Percentiles rank a stretch among this genome's conserved stretches.
Evolutionary conservation across 2,113 vertebrate species (phyloP).

Genomic region (Gadus macrocephalus): DNA sequence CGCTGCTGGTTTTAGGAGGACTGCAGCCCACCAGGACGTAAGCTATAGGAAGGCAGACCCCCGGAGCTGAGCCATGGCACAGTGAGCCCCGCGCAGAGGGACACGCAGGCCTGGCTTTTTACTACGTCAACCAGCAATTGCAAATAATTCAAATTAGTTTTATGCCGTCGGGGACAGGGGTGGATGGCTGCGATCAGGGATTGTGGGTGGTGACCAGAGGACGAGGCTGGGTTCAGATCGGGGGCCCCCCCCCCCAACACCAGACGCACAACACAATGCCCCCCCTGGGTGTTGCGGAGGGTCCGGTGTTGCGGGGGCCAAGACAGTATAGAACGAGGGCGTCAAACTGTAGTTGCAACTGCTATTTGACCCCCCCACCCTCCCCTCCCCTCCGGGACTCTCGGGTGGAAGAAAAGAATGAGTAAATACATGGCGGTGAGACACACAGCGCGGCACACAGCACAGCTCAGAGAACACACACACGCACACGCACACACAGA

Average conservation of each 20-base stretch:
- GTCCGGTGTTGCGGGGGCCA: constrained; percentile 16
- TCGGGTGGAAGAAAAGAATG: constrained; percentile 20
- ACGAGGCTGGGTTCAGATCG: background rate
- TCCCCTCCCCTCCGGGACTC: constrained; percentile 6
- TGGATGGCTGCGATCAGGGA: background rate
- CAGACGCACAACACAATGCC: background rate
- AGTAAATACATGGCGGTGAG: constrained; percentile 19
- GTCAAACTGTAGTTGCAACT: background rate
- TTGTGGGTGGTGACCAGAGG: background rate
- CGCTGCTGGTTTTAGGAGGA: constrained; percentile 12
- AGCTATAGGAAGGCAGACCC: constrained; percentile 20
- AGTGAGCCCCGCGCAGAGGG: constrained; percentile 24
- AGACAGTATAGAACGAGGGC: constrained; percentile 27
- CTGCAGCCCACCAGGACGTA: constrained; percentile 46
- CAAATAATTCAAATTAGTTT: constrained; percentile 3
- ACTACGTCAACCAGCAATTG: constrained; percentile 26
- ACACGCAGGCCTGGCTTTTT: constrained; percentile 48
- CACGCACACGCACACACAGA: constrained; percentile 34
- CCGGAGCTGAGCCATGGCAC: constrained; percentile 38
- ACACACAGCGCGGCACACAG: constrained; percentile 42
- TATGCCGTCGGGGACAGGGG: constrained; percentile 23
- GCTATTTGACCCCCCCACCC: constrained; percentile 40
- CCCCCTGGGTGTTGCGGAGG: constrained; percentile 10
- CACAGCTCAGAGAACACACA: constrained; percentile 37
- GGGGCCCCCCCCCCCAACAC: background rate